Percentiles rank a stretch among this genome's conserved stretches.
Conservation (phyloP, 2,888 invertebrate genomes). For the Tetheella fluctuosa region DNA sequence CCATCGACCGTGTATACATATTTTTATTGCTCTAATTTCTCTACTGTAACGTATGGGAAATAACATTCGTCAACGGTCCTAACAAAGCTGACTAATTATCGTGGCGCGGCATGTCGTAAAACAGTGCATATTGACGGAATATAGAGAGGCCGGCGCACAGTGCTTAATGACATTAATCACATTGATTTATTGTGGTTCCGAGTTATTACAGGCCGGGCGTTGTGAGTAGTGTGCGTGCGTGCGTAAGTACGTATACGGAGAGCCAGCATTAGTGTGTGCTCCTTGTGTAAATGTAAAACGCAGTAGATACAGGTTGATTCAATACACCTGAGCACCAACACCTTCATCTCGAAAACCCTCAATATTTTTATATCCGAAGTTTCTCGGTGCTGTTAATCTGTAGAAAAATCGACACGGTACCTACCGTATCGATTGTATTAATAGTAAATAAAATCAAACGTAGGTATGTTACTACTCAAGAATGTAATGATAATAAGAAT, state of each 20-base stretch:
- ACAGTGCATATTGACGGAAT: constrained; percentile 85
- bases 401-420: no score
- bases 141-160: constrained; percentile 84
- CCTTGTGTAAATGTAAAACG: constrained; percentile 77
- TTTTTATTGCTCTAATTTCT: constrained; percentile 63
- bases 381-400: no score
- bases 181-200: constrained; percentile 85
- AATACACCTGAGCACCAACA: constrained; percentile 44
- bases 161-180: constrained; percentile 85
- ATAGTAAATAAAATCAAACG: no score
- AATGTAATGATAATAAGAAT: no score
- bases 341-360: no score
- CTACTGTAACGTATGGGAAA: constrained; percentile 51
- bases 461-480: no score
- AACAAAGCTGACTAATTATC: constrained; percentile 84
- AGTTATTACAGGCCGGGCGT: constrained; percentile 83
- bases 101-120: constrained; percentile 82
- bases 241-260: constrained; percentile 45
- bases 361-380: no score
- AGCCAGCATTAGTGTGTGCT: constrained; percentile 53
- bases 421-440: no score
- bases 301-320: constrained; percentile 67
- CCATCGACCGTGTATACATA: constrained; percentile 49
- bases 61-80: constrained; percentile 74
- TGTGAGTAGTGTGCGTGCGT: constrained; percentile 63